Base-by-base conservation (phyloP, 2,888 invertebrate genomes). In the Bombylius major region DNA sequence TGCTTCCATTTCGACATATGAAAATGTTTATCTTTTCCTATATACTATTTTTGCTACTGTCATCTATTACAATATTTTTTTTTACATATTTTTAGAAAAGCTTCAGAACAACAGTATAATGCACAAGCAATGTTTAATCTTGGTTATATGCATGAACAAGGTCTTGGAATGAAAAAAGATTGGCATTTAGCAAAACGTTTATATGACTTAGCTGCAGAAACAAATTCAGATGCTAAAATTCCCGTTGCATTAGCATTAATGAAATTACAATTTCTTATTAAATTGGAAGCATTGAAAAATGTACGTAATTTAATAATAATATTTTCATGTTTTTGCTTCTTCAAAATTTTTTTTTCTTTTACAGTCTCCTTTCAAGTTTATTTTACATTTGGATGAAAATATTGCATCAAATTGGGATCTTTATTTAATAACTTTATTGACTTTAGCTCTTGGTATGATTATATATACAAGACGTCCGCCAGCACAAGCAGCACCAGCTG, bases 51-150 rank as follows among this genome's bases (percentile, higher is more conserved):
- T n/a, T n/a, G n/a, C n/a, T n/a, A n/a, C n/a, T n/a, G n/a, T n/a
- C n/a, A n/a, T n/a, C n/a, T n/a, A n/a, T n/a, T n/a, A n/a, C n/a
- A n/a, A n/a, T n/a, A n/a, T n/a, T n/a, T n/a, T n/a, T n/a, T n/a
- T n/a, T n/a, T n/a, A n/a, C n/a, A n/a, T n/a, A n/a, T n/a, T 34
- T 53, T 57, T 61, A 81, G 92, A 61, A 80, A 89, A 64, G 96
- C 96, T 0, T 89, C 90, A 0, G 98, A 98, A 61, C 90, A 91
- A 67, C 93, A 96, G 64, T 89, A 92, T 70, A 95, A 90, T 73
- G 93, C 98, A 0, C 95, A 99, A 72, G 99, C 99, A 5, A 96
- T 97, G 85, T 99, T 99, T 75, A 99, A 99, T 77, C 80, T 99
- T 61, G 99, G 95, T 33, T 99, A 97, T 75, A 99, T 99, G 99